These are phyloP conservation scores for Tortrix viridana DNA, from an alignment of 2,888 invertebrate genomes.

Conservation along the genomic window DNA sequence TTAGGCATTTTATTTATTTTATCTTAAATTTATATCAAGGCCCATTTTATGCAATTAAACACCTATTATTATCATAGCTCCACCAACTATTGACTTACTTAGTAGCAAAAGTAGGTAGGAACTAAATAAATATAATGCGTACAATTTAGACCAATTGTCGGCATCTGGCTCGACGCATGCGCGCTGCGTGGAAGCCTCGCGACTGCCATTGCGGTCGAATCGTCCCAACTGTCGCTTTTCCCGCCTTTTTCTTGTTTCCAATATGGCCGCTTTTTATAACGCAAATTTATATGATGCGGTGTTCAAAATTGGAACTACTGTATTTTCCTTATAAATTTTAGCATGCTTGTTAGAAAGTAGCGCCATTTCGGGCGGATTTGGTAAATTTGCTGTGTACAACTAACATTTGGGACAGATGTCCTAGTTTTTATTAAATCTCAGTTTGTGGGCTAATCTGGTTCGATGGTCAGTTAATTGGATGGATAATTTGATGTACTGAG, in stretches of 20 bases:
- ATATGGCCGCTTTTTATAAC: slow-evolving; percentile 44
- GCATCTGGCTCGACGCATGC: slow-evolving; percentile 65
- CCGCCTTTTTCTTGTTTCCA: slow-evolving; percentile 57
- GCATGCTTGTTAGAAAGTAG: neutral
- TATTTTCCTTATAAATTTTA: neutral
- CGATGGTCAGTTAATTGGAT: slow-evolving; percentile 57
- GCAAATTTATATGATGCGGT: neutral
- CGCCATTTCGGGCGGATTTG: slow-evolving; percentile 1
- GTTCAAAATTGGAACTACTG: slow-evolving; percentile 4
- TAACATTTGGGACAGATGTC: slow-evolving; percentile 56
- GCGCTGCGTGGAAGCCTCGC: slow-evolving; percentile 59
- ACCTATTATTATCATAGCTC: too few relatives aligned
- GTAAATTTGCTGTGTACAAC: neutral
- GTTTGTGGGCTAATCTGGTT: slow-evolving; percentile 55
- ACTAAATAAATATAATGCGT: neutral
- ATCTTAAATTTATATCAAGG: too few relatives aligned
- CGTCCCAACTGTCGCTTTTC: slow-evolving; percentile 72
- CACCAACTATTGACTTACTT: neutral
- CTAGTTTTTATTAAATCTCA: slow-evolving; percentile 66
- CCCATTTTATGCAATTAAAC: too few relatives aligned
- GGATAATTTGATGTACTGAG: slow-evolving; percentile 52
- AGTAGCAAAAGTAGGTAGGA: slow-evolving; percentile 7
- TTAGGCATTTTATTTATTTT: too few relatives aligned
- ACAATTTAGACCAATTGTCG: slow-evolving; percentile 49
- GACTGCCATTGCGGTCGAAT: slow-evolving; percentile 63